Evolutionary conservation across 2,113 vertebrate genomes (phyloP).

Genomic region (Athene noctua): DNA sequence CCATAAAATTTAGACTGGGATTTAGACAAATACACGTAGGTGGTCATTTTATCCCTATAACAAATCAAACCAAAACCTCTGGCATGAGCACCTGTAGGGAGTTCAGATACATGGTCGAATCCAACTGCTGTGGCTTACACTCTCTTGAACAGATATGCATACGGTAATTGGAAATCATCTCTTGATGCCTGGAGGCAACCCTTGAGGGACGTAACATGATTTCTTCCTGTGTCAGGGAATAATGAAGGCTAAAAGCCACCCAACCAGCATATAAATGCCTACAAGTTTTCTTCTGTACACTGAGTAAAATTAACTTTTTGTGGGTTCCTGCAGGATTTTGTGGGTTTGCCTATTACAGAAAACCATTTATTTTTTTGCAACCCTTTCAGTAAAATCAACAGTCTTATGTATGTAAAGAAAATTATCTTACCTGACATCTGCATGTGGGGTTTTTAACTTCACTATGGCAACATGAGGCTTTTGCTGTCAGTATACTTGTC

Average conservation of each 20-base stretch:
- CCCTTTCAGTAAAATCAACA: background rate
- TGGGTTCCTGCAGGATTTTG: background rate
- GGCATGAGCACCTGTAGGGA: background rate
- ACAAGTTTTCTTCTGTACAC: background rate
- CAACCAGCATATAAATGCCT: background rate
- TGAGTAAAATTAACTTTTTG: background rate
- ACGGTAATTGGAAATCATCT: background rate
- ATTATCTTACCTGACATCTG: background rate
- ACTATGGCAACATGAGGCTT: background rate
- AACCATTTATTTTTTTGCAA: background rate
- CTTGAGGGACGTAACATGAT: background rate
- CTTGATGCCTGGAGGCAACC: background rate
- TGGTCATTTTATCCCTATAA: background rate
- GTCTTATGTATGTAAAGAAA: background rate
- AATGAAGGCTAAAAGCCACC: background rate
- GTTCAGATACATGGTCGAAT: background rate
- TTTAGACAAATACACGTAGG: background rate
- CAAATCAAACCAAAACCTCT: background rate
- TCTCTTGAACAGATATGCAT: background rate
- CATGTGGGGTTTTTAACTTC: background rate
- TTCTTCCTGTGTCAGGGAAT: background rate
- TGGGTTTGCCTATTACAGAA: background rate
- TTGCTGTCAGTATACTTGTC: background rate
- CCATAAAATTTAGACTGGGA: background rate
- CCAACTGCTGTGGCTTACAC: background rate